Conservation (phyloP, 2,113 vertebrate species). For the Paramormyrops kingsleyae region DNA sequence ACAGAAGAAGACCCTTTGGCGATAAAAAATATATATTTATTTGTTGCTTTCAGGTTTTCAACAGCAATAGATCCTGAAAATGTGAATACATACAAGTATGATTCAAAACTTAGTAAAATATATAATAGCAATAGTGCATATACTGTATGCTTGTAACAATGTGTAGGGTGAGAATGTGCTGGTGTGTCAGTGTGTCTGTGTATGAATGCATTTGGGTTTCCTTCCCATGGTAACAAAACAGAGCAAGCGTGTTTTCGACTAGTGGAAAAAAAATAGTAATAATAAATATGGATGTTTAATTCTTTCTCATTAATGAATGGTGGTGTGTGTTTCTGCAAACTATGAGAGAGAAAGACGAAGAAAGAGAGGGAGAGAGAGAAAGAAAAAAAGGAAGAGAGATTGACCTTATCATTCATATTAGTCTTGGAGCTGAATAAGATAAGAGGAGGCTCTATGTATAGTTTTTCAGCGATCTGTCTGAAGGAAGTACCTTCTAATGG, state of each 20-base stretch:
- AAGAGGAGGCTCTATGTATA: background rate
- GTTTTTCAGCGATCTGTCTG: background rate
- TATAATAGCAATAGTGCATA: background rate
- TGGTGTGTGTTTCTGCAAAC: background rate
- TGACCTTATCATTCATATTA: background rate
- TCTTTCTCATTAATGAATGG: background rate
- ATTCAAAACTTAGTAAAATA: background rate
- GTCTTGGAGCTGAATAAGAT: background rate
- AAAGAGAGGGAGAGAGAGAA: background rate
- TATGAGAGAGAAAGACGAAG: background rate
- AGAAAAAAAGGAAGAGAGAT: background rate
- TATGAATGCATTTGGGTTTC: background rate
- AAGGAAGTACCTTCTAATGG: background rate
- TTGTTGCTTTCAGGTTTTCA: slow-evolving; percentile 5
- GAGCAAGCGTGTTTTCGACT: background rate
- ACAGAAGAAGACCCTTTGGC: background rate
- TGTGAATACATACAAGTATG: background rate
- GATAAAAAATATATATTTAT: slow-evolving; percentile 1
- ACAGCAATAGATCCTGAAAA: background rate
- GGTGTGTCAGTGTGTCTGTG: background rate
- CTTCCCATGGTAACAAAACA: background rate
- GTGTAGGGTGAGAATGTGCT: background rate
- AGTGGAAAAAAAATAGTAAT: background rate
- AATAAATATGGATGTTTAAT: background rate
- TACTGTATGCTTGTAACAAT: background rate